A percentile compares a stretch with the other conserved stretches of the same genome.
Evolutionary conservation across 2,113 vertebrate species (phyloP).

Genomic region (Atlantisia rogersi): DNA sequence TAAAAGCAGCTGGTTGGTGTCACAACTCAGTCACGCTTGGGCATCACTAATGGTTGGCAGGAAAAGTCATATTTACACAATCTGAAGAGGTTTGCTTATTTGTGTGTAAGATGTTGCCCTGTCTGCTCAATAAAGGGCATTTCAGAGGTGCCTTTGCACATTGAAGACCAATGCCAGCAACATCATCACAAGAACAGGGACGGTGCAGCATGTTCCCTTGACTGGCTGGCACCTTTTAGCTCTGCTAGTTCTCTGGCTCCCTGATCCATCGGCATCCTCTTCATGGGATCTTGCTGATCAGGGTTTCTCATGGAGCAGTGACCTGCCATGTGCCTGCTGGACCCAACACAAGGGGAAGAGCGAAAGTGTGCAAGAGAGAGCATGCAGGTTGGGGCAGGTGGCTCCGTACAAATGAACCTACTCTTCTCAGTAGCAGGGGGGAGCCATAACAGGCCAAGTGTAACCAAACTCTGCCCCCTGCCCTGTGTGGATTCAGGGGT

Average conservation of each 20-base stretch:
- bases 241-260: not conserved
- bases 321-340: not conserved
- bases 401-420: not conserved
- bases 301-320: not conserved
- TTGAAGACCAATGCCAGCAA: not conserved
- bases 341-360: not conserved
- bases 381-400: not conserved
- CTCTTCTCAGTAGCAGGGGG: not conserved
- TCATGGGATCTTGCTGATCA: not conserved
- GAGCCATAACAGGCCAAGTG: not conserved
- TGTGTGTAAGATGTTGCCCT: not conserved
- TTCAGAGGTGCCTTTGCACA: not conserved
- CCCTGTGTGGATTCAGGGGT: rapidly evolving
- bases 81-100: not conserved
- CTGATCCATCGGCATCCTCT: not conserved
- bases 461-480: not conserved
- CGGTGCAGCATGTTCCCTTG: not conserved
- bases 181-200: not conserved
- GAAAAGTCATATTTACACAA: not conserved
- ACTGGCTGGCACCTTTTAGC: not conserved
- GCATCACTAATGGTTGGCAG: constrained; percentile 9
- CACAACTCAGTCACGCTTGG: not conserved
- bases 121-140: not conserved
- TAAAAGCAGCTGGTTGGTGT: not conserved
- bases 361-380: not conserved